These are phyloP conservation scores for Toxonevra muliebris DNA, from an alignment of 2,888 invertebrate genomes.

Conservation along the genomic window DNA sequence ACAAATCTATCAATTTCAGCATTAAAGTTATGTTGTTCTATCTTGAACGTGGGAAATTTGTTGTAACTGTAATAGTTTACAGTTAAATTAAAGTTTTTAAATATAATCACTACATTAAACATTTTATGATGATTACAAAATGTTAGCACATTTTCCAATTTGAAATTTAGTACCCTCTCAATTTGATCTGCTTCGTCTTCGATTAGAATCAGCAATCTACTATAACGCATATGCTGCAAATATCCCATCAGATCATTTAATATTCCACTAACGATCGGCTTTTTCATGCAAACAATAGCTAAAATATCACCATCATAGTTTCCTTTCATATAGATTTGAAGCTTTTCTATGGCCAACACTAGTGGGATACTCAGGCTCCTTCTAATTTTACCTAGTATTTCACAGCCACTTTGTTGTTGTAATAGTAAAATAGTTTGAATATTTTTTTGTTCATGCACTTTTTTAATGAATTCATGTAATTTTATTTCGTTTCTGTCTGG, in stretches of 20 bases:
- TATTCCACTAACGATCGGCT: no score
- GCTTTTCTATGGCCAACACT: no score
- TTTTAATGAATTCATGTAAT: no score
- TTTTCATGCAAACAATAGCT: background rate
- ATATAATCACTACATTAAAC: slow-evolving; percentile 3
- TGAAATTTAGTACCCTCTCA: no score
- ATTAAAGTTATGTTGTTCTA: background rate
- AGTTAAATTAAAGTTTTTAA: slow-evolving; percentile 13
- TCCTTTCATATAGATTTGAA: background rate
- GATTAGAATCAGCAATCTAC: background rate
- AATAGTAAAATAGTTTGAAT: no score
- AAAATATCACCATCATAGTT: background rate
- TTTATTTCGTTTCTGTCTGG: no score
- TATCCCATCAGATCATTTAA: no score
- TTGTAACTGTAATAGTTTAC: background rate
- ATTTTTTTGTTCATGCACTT: no score
- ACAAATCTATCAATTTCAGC: background rate
- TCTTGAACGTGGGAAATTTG: slow-evolving; percentile 10
- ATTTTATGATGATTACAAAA: slow-evolving; percentile 11
- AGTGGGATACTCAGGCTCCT: no score
- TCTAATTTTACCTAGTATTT: no score
- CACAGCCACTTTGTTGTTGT: no score
- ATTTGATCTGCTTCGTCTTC: no score
- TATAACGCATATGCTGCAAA: background rate
- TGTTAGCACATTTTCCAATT: background rate